These are phyloP conservation scores for Ceuthmochares aereus DNA, from an alignment of 2,113 vertebrate genomes.

Conservation along the genomic window DNA sequence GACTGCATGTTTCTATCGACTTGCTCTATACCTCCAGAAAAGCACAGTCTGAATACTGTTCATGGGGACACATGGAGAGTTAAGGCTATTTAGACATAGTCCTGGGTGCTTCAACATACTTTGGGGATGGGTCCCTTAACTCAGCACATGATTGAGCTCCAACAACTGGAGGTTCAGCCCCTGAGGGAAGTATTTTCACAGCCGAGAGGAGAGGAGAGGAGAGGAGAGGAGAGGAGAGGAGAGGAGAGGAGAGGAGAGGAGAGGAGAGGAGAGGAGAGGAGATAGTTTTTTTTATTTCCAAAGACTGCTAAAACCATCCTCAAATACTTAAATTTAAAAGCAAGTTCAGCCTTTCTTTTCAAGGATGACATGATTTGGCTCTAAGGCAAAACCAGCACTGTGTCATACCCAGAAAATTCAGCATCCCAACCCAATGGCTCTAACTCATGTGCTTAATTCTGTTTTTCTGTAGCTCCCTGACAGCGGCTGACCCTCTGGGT, in stretches of 20 bases:
- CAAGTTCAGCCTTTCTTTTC: background rate
- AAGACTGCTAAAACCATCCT: background rate
- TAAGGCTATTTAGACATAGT: background rate
- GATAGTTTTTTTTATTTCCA: background rate
- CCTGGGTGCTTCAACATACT: background rate
- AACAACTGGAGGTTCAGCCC: background rate
- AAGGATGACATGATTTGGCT: background rate
- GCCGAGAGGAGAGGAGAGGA: background rate
- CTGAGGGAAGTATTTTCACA: background rate
- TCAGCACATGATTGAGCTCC: background rate
- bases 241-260: too few relatives aligned
- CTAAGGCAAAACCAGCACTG: background rate
- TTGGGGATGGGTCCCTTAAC: background rate
- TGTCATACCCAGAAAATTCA: background rate
- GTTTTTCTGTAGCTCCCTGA: background rate
- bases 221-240: too few relatives aligned
- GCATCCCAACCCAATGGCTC: background rate
- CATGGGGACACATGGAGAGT: background rate
- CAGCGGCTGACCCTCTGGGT: background rate
- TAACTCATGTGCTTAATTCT: background rate
- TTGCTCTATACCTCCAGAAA: background rate
- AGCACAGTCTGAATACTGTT: background rate
- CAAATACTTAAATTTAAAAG: background rate
- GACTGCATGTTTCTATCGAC: fast-evolving
- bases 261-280: background rate